Conservation (phyloP, 2,113 vertebrate species). For the Propithecus coquereli region DNA sequence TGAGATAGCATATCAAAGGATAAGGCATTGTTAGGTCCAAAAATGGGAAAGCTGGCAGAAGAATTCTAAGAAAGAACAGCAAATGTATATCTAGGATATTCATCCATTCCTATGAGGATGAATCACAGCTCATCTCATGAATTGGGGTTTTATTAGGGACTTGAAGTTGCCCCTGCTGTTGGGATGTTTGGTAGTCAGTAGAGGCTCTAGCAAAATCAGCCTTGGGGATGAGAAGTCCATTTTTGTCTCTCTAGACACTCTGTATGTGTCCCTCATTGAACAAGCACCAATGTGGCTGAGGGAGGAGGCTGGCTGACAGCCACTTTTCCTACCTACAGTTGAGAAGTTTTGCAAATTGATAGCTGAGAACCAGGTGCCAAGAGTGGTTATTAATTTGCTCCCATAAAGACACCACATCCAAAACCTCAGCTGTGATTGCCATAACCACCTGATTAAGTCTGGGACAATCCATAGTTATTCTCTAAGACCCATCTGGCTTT, state of each 20-base stretch:
- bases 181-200: neutral
- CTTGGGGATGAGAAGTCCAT: neutral
- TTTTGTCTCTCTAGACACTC: neutral
- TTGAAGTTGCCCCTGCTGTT: neutral
- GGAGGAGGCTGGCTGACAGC: neutral
- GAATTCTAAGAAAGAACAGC: neutral
- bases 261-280: neutral
- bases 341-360: neutral
- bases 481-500: conserved; percentile 54
- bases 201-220: neutral
- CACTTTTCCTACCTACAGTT: neutral
- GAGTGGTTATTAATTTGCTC: conserved; percentile 18
- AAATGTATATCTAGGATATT: neutral
- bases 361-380: neutral
- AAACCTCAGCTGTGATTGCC: conserved; percentile 18
- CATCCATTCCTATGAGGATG: neutral
- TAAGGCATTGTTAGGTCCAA: neutral
- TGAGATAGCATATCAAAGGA: neutral
- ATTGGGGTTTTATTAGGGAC: neutral
- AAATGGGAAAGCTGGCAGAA: neutral
- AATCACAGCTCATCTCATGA: neutral
- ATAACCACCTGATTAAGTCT: conserved; percentile 30
- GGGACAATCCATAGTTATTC: neutral
- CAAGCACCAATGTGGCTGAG: rapidly evolving
- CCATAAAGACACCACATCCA: neutral